Percentiles rank a stretch among this genome's conserved stretches.
Evolutionary conservation across 2,888 invertebrate species (phyloP).

Genomic region (Didymodactylos carnosus): DNA sequence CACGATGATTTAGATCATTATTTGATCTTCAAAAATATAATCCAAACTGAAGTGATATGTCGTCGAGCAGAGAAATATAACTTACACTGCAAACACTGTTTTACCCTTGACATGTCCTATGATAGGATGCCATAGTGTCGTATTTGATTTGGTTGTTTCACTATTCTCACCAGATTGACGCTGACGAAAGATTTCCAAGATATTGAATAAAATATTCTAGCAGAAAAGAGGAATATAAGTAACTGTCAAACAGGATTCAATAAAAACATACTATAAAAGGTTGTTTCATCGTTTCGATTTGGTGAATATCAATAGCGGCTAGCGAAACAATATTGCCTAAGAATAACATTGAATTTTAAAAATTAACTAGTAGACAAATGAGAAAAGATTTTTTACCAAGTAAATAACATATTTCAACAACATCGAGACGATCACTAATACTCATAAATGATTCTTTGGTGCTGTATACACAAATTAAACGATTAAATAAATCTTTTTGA

Average conservation of each 20-base stretch:
- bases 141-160: not conserved
- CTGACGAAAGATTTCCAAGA: not conserved
- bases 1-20: constrained; percentile 4
- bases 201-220: no score
- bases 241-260: no score
- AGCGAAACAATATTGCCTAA: not conserved
- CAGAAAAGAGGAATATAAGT: no score
- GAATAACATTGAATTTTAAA: not conserved
- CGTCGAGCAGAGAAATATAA: no score
- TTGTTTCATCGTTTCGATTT: not conserved
- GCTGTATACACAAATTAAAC: not conserved
- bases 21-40: not conserved
- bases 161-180: not conserved
- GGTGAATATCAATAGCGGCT: not conserved
- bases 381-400: not conserved
- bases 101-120: constrained; percentile 8
- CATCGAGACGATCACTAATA: not conserved
- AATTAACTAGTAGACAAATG: no score
- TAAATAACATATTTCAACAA: not conserved
- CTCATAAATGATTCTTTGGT: not conserved
- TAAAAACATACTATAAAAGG: not conserved
- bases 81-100: not conserved
- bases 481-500: not conserved
- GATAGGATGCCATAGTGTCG: constrained; percentile 9
- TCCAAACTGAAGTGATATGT: not conserved